A percentile compares a stretch with the other conserved stretches of the same genome.
These are phyloP conservation scores for Condylura cristata DNA, from an alignment of 2,113 vertebrate species.

Conservation along the genomic window DNA sequence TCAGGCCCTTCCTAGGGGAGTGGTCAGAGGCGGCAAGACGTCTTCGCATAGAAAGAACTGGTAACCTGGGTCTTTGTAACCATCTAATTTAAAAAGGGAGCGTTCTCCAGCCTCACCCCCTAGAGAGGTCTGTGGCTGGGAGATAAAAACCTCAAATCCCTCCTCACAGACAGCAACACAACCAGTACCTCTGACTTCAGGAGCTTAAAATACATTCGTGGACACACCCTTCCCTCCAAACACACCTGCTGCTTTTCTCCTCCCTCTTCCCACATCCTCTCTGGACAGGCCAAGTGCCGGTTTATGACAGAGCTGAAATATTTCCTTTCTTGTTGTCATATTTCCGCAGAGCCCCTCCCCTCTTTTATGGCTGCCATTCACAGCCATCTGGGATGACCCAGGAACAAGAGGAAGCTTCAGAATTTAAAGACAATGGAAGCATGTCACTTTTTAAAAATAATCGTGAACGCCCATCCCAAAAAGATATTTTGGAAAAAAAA, in stretches of 20 bases:
- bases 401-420: constrained; percentile 48
- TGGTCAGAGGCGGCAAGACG: background rate
- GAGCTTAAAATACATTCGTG: constrained; percentile 77
- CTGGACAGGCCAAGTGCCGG: constrained; percentile 81
- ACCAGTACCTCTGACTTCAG: constrained; percentile 51
- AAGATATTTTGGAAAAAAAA: background rate
- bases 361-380: constrained; percentile 6
- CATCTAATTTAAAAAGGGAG: background rate
- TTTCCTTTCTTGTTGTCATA: constrained; percentile 93
- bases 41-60: background rate
- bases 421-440: constrained; percentile 52
- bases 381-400: constrained; percentile 43
- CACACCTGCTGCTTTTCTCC: constrained; percentile 88
- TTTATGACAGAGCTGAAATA: constrained; percentile 74
- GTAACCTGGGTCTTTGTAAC: background rate
- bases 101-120: background rate
- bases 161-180: constrained; percentile 35
- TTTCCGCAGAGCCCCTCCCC: constrained; percentile 85
- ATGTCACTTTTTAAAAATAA: constrained; percentile 21
- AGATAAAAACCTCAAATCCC: constrained; percentile 63
- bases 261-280: constrained; percentile 83
- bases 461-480: background rate
- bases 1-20: background rate
- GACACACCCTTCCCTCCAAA: constrained; percentile 80
- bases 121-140: background rate